These are phyloP conservation scores for Lasiommata megera DNA, from an alignment of 2,888 invertebrate genomes.

Conservation along the genomic window DNA sequence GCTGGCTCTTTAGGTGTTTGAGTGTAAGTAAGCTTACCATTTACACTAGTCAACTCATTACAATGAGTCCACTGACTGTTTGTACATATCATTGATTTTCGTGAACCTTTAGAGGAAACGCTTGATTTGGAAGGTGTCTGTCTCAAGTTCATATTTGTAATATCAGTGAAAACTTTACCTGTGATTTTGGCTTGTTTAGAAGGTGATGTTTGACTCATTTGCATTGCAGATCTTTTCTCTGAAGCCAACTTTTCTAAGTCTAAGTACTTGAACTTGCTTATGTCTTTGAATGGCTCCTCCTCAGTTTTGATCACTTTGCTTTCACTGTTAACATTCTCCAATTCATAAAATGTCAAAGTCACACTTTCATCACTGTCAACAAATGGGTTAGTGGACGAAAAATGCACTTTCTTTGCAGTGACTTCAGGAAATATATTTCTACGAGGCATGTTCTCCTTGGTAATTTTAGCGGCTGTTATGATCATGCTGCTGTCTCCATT, in stretches of 20 bases:
- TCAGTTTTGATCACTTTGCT: slow-evolving; percentile 47
- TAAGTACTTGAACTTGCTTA: slow-evolving; percentile 71
- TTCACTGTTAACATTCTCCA: slow-evolving; percentile 48
- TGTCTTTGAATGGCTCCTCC: slow-evolving; percentile 48
- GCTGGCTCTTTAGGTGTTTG: slow-evolving; percentile 55
- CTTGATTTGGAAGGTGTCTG: slow-evolving; percentile 71
- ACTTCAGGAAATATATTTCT: slow-evolving; percentile 67
- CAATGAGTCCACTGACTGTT: slow-evolving; percentile 48
- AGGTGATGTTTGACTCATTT: slow-evolving; percentile 65
- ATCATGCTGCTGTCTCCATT: slow-evolving; percentile 77
- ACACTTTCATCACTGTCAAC: slow-evolving; percentile 76
- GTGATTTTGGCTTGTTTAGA: slow-evolving; percentile 63
- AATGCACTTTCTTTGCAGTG: slow-evolving; percentile 69
- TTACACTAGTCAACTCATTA: slow-evolving; percentile 50
- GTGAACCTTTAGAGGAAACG: slow-evolving; percentile 50
- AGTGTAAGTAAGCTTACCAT: slow-evolving; percentile 45
- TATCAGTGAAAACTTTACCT: slow-evolving; percentile 55
- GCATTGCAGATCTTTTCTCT: slow-evolving; percentile 60
- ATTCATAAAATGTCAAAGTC: slow-evolving; percentile 71
- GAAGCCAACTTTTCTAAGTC: slow-evolving; percentile 58
- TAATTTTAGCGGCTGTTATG: slow-evolving; percentile 77
- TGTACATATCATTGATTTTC: slow-evolving; percentile 24
- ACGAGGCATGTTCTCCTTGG: slow-evolving; percentile 68
- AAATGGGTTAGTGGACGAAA: slow-evolving; percentile 70
- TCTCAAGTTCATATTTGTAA: slow-evolving; percentile 56